Conservation (phyloP, 1,140 invertebrate genomes). For the Tetramorium simillimum region DNA sequence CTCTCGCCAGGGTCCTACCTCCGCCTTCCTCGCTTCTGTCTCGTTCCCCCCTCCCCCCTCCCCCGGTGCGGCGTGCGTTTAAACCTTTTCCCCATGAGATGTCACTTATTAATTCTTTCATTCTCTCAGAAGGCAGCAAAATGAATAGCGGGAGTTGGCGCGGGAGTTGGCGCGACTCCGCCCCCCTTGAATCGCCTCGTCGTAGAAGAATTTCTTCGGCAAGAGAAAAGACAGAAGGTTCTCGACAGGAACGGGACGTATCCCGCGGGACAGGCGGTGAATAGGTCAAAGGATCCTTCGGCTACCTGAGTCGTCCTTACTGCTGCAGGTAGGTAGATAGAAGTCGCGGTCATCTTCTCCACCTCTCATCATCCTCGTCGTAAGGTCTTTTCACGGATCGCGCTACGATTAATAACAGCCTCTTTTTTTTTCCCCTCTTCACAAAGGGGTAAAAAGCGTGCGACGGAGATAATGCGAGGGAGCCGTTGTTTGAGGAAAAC, state of each 20-base stretch:
- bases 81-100: constrained; percentile 80
- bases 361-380: constrained; percentile 25
- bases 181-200: constrained; percentile 66
- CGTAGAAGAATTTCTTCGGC: constrained; percentile 75
- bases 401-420: constrained; percentile 71
- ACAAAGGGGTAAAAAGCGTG: constrained; percentile 50
- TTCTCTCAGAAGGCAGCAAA: constrained; percentile 76
- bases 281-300: constrained; percentile 81
- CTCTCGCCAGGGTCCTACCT: not conserved
- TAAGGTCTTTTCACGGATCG: constrained; percentile 63
- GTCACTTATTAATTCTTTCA: constrained; percentile 85
- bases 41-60: not conserved
- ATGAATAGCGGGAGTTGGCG: constrained; percentile 77
- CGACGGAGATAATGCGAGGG: constrained; percentile 62
- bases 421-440: not conserved
- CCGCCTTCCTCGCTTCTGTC: constrained; percentile 39
- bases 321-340: constrained; percentile 39
- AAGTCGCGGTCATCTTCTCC: constrained; percentile 40
- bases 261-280: constrained; percentile 76
- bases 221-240: constrained; percentile 74
- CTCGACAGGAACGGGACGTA: constrained; percentile 71
- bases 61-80: constrained; percentile 72
- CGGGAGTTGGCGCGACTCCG: constrained; percentile 55
- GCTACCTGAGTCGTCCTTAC: constrained; percentile 80
- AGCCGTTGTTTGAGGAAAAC: constrained; percentile 71